These are phyloP conservation scores for Pseudochirops cupreus DNA, from an alignment of 2,797 vertebrate genomes.

Conservation along the genomic window DNA sequence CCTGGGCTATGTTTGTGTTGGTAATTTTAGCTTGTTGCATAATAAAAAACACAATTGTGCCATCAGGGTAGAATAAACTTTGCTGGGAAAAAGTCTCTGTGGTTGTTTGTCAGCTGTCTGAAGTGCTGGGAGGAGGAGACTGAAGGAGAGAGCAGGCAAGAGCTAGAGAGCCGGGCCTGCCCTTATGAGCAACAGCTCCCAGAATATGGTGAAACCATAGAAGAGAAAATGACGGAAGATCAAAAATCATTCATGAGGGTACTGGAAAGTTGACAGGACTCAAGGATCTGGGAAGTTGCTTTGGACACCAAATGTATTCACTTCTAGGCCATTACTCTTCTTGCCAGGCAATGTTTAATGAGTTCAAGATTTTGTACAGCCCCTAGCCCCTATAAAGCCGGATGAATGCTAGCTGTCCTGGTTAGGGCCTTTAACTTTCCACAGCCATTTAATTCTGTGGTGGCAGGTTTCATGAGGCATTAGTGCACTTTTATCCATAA, in stretches of 20 bases:
- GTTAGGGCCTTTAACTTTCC: not conserved
- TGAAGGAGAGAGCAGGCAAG: not conserved
- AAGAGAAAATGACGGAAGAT: not conserved
- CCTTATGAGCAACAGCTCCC: not conserved
- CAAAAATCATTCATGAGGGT: constrained; percentile 9
- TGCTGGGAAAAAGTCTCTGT: not conserved
- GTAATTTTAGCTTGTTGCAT: not conserved
- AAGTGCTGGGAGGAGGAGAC: not conserved
- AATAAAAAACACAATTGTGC: not conserved
- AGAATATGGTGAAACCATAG: not conserved
- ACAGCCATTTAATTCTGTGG: constrained; percentile 4
- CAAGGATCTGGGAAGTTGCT: constrained; percentile 14
- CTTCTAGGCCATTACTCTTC: not conserved
- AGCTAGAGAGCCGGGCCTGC: not conserved
- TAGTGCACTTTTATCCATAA: not conserved
- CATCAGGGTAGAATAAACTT: not conserved
- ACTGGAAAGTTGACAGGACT: constrained; percentile 1
- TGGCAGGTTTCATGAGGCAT: not conserved
- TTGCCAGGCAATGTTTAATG: not conserved
- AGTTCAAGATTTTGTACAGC: not conserved
- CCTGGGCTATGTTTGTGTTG: not conserved
- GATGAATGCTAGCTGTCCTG: not conserved
- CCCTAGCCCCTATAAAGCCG: not conserved
- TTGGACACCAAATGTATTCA: not conserved
- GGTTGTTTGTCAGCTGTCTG: not conserved